These are phyloP conservation scores for Lophotriccus pileatus DNA, from an alignment of 2,797 vertebrate species.

Conservation along the genomic window DNA sequence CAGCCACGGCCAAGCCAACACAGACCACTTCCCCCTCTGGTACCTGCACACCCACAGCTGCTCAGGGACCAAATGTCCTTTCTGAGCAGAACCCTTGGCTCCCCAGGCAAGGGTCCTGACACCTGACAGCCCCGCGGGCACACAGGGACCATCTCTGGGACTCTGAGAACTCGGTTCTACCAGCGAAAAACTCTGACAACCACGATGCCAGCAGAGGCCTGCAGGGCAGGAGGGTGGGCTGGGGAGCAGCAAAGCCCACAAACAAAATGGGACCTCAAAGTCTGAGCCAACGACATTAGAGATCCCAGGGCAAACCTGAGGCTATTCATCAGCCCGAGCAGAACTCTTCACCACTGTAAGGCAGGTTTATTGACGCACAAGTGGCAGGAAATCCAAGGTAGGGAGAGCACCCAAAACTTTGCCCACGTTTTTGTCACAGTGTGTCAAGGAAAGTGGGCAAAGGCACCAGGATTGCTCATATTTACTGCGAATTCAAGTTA, in stretches of 20 bases:
- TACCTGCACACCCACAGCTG: neutral
- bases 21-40: neutral
- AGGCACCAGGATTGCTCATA: neutral
- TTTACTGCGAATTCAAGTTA: neutral
- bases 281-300: neutral
- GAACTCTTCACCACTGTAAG: neutral
- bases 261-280: neutral
- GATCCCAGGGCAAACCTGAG: neutral
- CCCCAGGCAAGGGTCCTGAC: neutral
- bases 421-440: neutral
- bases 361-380: fast-evolving
- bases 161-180: neutral
- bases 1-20: neutral
- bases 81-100: neutral
- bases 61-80: neutral
- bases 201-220: neutral
- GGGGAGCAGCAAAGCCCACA: neutral
- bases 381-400: neutral
- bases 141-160: neutral
- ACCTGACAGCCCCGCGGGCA: neutral
- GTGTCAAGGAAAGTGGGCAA: neutral
- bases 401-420: neutral
- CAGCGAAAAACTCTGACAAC: fast-evolving
- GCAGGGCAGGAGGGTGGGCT: neutral
- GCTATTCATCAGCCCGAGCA: neutral